Evolutionary conservation across 2,888 invertebrate species (phyloP), one percentile per base, ranked within the genome.

Genomic region (Lumbricus terrestris): DNA sequence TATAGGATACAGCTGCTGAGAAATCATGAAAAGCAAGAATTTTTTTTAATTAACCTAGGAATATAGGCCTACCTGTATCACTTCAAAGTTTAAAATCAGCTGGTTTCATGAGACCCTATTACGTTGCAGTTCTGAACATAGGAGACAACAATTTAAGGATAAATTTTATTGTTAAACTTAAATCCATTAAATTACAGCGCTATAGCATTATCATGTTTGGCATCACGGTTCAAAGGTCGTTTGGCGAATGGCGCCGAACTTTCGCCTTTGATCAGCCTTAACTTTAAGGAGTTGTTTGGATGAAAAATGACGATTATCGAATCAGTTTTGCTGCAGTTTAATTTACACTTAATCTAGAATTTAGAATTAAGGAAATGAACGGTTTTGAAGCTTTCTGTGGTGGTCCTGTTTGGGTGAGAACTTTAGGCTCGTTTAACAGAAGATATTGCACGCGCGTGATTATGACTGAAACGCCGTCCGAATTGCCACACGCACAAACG

Each of bases 331-430:
- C 42, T 42, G 16, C 11, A 42, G 23, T 54, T 23, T 54, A 23
- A 29, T 54, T 23, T 23, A 54, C 2, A 54, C 23, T 54, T 54
- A 54, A 29, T 54, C 29, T 1, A 23, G 23, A 42, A 69, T 69
- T 85, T 1, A 23, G 23, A 42, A 69, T 69, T 85, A 33, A 85
- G 18, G 23, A 85, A 16, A 85, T 85, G 85, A 35, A 15, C 20
- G 85, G 85, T 6, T 90, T 90, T 47, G 88, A 88, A 54, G 90
- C 15, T 42, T 90, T 90, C 40, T 90, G 91, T 85, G 88, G 91
- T 37, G 91, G 91, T n/a, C 47, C 88, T 1, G 91, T 91, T 69
- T 91, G 91, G 91, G 91, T 91, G 38, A 91, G 91, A 90, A 37
- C 35, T 69, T 69, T 16, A 54, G 29, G 29, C 54, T 54, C 29